Conservation (phyloP, 1,140 invertebrate species). For the Euwallacea fornicatus region DNA sequence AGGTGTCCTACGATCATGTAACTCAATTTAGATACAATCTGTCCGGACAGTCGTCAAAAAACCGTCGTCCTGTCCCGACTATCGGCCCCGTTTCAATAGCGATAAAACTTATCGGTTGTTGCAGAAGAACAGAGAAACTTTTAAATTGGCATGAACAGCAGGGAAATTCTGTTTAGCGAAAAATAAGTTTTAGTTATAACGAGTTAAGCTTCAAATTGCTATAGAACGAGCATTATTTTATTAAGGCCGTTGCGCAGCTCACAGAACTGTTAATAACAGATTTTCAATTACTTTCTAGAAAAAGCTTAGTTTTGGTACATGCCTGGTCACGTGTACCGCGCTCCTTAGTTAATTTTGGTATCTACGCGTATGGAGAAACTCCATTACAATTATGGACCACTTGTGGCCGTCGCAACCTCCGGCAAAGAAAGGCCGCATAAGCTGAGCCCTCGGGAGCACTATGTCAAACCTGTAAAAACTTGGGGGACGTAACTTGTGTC, state of each 20-base stretch:
- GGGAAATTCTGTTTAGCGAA: conserved; percentile 13
- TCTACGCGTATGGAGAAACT: neutral
- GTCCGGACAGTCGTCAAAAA: neutral
- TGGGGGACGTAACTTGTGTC: conserved; percentile 1
- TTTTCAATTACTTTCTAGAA: neutral
- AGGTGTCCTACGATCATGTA: no score
- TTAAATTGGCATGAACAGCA: conserved; percentile 12
- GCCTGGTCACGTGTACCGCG: no score
- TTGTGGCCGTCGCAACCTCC: conserved; percentile 18
- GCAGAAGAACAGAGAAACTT: conserved; percentile 9
- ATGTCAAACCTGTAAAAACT: conserved; percentile 15
- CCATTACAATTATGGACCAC: conserved; percentile 20
- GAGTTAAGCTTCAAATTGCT: conserved; percentile 10
- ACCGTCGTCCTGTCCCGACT: neutral
- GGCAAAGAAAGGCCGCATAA: conserved; percentile 8
- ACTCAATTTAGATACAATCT: no score
- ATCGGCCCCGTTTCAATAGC: neutral
- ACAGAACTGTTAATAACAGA: neutral
- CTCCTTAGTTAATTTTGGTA: neutral
- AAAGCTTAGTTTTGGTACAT: neutral
- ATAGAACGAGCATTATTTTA: neutral
- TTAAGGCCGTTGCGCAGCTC: neutral
- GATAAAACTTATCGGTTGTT: conserved; percentile 15
- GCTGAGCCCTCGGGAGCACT: conserved; percentile 3
- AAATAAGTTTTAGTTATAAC: conserved; percentile 10